Percentiles rank a stretch among this genome's conserved stretches.
Evolutionary conservation across 2,113 vertebrate species (phyloP).

Genomic region (Nipponia nippon): DNA sequence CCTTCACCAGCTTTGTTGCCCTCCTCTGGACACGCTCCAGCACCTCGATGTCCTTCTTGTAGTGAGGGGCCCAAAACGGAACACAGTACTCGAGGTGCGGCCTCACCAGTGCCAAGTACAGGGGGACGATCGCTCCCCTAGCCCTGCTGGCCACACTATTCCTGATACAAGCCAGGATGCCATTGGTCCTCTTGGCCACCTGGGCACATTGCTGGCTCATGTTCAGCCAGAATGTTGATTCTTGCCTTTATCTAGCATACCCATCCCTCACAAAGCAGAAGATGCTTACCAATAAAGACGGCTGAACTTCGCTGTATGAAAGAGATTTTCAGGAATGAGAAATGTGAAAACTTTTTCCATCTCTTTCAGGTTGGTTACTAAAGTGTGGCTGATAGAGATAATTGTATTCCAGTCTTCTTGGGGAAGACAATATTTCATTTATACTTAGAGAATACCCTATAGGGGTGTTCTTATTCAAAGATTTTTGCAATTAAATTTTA

Average conservation of each 20-base stretch:
- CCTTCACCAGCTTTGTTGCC: background rate
- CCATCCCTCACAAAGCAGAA: background rate
- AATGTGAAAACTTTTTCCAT: background rate
- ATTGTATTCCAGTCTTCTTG: background rate
- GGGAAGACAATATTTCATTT: background rate
- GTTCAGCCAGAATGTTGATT: background rate
- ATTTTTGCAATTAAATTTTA: background rate
- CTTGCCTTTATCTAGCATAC: background rate
- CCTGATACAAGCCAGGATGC: background rate
- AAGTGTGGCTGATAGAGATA: background rate
- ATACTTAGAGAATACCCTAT: background rate
- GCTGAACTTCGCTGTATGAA: background rate
- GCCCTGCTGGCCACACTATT: background rate
- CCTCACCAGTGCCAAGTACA: background rate
- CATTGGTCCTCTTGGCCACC: background rate
- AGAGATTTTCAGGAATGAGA: background rate
- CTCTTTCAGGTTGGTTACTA: background rate
- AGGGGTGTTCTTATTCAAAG: background rate
- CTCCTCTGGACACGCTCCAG: background rate
- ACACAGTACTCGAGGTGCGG: background rate
- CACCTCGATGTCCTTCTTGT: background rate
- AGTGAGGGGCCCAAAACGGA: background rate
- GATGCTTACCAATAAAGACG: background rate
- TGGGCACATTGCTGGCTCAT: background rate
- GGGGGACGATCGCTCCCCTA: background rate